Evolutionary conservation across 2,797 vertebrate species (phyloP).

Genomic region (Notoglanidium macrostoma): DNA sequence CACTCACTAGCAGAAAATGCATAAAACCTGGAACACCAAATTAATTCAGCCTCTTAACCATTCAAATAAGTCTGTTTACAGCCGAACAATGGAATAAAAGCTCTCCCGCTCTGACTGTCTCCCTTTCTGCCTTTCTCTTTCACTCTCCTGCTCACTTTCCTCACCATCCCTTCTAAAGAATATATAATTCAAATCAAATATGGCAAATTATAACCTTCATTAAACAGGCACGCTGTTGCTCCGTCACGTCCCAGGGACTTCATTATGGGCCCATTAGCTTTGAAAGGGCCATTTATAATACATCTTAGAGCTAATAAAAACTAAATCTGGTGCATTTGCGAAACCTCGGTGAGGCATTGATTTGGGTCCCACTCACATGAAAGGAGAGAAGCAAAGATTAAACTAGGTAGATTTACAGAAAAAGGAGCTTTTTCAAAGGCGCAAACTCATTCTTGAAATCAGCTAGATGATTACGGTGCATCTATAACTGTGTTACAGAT

Average conservation of each 20-base stretch:
- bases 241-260: constrained; percentile 71
- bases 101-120: constrained; percentile 12
- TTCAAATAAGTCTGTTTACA: constrained; percentile 56
- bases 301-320: constrained; percentile 80
- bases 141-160: constrained; percentile 20
- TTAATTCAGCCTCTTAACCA: constrained; percentile 54
- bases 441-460: constrained; percentile 10
- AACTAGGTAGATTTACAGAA: constrained; percentile 63
- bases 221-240: constrained; percentile 70
- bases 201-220: constrained; percentile 77
- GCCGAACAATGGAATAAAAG: constrained; percentile 53
- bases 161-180: constrained; percentile 67
- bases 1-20: constrained; percentile 40
- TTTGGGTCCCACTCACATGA: constrained; percentile 63
- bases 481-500: constrained; percentile 50
- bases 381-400: constrained; percentile 70
- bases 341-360: constrained; percentile 59
- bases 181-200: constrained; percentile 80
- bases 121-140: constrained; percentile 1
- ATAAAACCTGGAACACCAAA: constrained; percentile 49
- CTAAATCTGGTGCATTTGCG: constrained; percentile 70
- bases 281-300: constrained; percentile 83
- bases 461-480: constrained; percentile 50
- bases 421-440: constrained; percentile 46
- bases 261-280: constrained; percentile 79